These are phyloP conservation scores for Trachymyrmex cornetzi DNA, from an alignment of 1,140 invertebrate species.

Conservation along the genomic window DNA sequence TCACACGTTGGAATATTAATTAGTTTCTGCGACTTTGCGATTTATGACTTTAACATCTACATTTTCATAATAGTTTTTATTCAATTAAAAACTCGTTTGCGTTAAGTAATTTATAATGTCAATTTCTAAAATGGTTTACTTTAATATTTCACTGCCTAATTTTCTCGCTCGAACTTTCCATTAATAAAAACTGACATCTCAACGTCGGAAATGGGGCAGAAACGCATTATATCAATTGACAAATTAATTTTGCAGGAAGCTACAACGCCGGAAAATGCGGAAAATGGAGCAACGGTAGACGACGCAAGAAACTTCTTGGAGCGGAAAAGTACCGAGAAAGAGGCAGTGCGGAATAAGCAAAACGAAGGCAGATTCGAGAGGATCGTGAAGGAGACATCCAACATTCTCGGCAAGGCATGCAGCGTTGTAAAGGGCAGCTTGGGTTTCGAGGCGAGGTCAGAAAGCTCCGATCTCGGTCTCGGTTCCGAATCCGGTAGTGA, in stretches of 20 bases:
- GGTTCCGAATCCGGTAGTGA: slow-evolving; percentile 84
- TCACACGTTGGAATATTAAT: slow-evolving; percentile 24
- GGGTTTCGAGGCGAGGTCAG: slow-evolving; percentile 84
- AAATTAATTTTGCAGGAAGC: slow-evolving; percentile 48
- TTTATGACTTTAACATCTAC: neutral
- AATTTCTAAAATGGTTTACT: neutral
- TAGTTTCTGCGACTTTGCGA: neutral
- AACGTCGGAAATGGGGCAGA: neutral
- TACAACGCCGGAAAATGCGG: neutral
- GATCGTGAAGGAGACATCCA: slow-evolving; percentile 87
- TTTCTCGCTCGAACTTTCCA: neutral
- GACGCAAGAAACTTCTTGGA: slow-evolving; percentile 82
- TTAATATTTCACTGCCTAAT: neutral
- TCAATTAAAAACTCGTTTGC: slow-evolving; percentile 23
- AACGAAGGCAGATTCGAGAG: slow-evolving; percentile 88
- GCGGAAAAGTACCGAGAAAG: slow-evolving; percentile 82
- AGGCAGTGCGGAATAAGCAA: slow-evolving; percentile 84
- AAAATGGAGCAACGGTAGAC: slow-evolving; percentile 74
- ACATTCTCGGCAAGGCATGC: slow-evolving; percentile 84
- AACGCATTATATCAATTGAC: slow-evolving; percentile 13
- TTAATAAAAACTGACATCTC: slow-evolving; percentile 10
- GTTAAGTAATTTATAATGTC: slow-evolving; percentile 23
- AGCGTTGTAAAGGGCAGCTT: slow-evolving; percentile 85
- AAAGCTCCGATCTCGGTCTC: slow-evolving; percentile 84
- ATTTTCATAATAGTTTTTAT: neutral